Conservation (phyloP, 2,113 vertebrate species). For the Daphoenositta chrysoptera region DNA sequence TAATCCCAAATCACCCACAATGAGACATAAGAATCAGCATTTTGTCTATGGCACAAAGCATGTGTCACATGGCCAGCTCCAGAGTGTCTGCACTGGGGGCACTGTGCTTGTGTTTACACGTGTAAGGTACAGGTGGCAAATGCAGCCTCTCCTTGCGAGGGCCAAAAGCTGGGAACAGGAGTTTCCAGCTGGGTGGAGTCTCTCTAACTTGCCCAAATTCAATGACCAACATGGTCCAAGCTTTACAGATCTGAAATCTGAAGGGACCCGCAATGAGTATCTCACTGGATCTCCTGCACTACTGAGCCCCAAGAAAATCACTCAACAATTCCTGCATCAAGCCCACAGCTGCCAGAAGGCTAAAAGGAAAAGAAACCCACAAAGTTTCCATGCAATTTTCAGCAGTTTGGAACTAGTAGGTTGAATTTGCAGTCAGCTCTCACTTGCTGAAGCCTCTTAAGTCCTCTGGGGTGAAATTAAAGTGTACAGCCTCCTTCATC, state of each 20-base stretch:
- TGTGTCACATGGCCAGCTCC: not conserved
- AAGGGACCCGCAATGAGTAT: not conserved
- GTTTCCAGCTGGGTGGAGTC: not conserved
- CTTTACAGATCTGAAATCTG: not conserved
- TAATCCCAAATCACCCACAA: conserved; percentile 55
- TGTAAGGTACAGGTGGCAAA: not conserved
- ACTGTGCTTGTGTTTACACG: not conserved
- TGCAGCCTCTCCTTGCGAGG: accelerated
- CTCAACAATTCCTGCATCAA: not conserved
- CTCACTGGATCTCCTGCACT: not conserved
- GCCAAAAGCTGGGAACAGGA: not conserved
- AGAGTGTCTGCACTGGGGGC: not conserved
- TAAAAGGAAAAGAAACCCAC: not conserved
- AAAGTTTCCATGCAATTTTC: not conserved
- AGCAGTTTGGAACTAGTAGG: not conserved
- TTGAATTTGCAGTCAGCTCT: not conserved
- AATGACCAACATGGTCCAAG: not conserved
- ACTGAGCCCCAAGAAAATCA: not conserved
- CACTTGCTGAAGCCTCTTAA: not conserved
- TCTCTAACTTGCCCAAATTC: not conserved
- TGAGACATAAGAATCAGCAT: conserved; percentile 23
- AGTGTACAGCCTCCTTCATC: not conserved
- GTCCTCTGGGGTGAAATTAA: not conserved
- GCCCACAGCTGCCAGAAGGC: not conserved
- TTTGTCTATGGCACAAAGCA: not conserved